phyloP scores from a whole-genome alignment of 64 coral and sea anemone genomes.

The Hydrozoanthus tunicans region DNA sequence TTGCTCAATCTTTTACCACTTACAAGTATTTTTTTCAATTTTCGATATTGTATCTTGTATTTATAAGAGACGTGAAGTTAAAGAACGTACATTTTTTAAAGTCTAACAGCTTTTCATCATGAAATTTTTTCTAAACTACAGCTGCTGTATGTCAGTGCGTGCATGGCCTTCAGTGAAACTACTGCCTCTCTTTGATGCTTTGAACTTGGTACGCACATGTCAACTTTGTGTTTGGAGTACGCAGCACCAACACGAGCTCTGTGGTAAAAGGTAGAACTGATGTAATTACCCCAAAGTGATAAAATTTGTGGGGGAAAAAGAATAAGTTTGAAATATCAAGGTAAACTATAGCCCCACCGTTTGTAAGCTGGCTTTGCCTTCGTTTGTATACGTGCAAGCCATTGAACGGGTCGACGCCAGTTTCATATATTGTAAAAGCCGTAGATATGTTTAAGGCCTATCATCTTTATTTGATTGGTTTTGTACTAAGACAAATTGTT shows the following conservation, averaged over 20 bases:
- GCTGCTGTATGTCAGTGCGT: too few relatives aligned
- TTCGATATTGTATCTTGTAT: background rate
- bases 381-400: too few relatives aligned
- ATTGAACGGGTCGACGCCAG: too few relatives aligned
- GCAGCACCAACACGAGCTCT: background rate
- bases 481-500: background rate
- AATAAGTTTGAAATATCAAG: background rate
- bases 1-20: slow-evolving; percentile 19
- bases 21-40: background rate
- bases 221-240: background rate
- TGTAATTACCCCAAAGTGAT: background rate
- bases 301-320: background rate
- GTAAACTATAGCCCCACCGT: too few relatives aligned
- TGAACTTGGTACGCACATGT: background rate
- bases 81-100: background rate
- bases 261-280: background rate
- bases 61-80: background rate
- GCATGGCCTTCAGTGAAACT: too few relatives aligned
- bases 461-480: background rate
- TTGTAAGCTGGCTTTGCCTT: too few relatives aligned
- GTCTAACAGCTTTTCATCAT: background rate
- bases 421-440: background rate
- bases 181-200: slow-evolving; percentile 4
- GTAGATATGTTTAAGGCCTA: background rate
- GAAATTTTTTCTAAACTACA: background rate